A percentile compares a stretch with the other conserved stretches of the same genome.
Evolutionary conservation across 2,797 vertebrate species (phyloP).

Genomic region (Neostethus bicornis): DNA sequence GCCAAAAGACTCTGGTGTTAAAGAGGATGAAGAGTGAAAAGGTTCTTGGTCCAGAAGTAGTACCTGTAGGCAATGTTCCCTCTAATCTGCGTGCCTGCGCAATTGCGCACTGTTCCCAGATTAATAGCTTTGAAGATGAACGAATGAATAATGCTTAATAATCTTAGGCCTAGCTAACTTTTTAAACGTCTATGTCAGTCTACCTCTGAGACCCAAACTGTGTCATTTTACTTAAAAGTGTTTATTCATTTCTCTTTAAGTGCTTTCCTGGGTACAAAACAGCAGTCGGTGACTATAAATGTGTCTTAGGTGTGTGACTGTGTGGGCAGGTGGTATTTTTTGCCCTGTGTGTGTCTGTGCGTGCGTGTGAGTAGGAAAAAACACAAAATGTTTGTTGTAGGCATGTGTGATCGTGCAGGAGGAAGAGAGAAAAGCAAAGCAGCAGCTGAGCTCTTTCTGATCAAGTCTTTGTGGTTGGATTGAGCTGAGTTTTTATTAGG

Average conservation of each 20-base stretch:
- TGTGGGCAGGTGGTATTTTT: constrained; percentile 48
- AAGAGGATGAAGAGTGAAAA: too few species aligned
- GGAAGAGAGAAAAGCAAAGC: constrained; percentile 43
- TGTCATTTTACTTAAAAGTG: constrained; percentile 28
- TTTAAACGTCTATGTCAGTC: neutral
- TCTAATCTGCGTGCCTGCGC: too few species aligned
- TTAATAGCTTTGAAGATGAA: too few species aligned
- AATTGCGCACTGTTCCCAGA: too few species aligned
- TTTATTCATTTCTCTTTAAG: constrained; percentile 39
- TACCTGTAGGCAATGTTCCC: too few species aligned
- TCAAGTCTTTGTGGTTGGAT: constrained; percentile 41
- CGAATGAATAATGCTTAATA: too few species aligned
- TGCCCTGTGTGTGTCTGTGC: constrained; percentile 16
- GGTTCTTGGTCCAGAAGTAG: too few species aligned
- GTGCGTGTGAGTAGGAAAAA: constrained; percentile 17
- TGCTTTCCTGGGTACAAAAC: constrained; percentile 34
- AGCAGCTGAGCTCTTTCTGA: constrained; percentile 37
- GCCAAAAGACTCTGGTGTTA: too few species aligned
- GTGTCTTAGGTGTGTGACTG: constrained; percentile 51
- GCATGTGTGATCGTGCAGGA: constrained; percentile 53
- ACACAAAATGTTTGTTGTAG: constrained; percentile 59
- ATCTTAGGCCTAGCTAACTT: neutral
- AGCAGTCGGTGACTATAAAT: constrained; percentile 50
- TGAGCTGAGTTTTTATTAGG: constrained; percentile 35
- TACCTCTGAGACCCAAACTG: constrained; percentile 4